phyloP scores from a whole-genome alignment of 2,113 vertebrate species.

The Sander vitreus region DNA sequence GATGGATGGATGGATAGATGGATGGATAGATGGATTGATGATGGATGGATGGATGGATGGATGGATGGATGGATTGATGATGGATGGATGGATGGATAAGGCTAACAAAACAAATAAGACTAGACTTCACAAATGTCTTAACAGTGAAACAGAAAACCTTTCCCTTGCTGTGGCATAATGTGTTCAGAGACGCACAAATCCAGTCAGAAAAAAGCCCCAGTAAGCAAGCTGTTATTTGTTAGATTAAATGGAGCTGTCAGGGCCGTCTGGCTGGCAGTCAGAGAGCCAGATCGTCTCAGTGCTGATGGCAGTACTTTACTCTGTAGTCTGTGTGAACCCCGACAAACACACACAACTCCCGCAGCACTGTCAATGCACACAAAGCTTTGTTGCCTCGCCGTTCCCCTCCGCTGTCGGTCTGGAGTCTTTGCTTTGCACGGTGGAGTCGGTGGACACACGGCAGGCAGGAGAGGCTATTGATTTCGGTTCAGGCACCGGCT shows the following conservation, averaged over 20 bases:
- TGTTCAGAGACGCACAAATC: constrained; percentile 38
- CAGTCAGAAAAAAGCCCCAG: constrained; percentile 33
- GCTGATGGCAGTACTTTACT: constrained; percentile 64
- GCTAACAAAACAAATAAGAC: background rate
- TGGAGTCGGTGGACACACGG: constrained; percentile 14
- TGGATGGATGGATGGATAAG: background rate
- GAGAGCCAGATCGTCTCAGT: constrained; percentile 39
- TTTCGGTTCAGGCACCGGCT: background rate
- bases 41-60: background rate
- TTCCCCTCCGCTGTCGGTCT: constrained; percentile 14
- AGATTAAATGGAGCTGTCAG: constrained; percentile 73
- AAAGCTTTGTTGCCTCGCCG: constrained; percentile 22
- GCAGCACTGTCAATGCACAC: constrained; percentile 17
- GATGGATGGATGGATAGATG: too few relatives aligned
- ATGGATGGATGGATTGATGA: background rate
- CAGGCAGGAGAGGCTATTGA: constrained; percentile 34
- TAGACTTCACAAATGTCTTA: background rate
- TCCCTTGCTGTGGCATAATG: constrained; percentile 38
- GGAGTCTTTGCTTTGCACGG: constrained; percentile 21
- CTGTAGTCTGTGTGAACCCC: constrained; percentile 45
- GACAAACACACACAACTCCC: constrained; percentile 39
- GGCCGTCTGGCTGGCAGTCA: constrained; percentile 55
- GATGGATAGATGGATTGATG: too few relatives aligned
- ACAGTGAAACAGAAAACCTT: background rate
- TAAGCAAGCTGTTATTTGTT: constrained; percentile 65